A percentile compares a stretch with the other conserved stretches of the same genome.
Evolutionary conservation across 2,113 vertebrate genomes (phyloP).

Genomic region (Pteropus alecto): DNA sequence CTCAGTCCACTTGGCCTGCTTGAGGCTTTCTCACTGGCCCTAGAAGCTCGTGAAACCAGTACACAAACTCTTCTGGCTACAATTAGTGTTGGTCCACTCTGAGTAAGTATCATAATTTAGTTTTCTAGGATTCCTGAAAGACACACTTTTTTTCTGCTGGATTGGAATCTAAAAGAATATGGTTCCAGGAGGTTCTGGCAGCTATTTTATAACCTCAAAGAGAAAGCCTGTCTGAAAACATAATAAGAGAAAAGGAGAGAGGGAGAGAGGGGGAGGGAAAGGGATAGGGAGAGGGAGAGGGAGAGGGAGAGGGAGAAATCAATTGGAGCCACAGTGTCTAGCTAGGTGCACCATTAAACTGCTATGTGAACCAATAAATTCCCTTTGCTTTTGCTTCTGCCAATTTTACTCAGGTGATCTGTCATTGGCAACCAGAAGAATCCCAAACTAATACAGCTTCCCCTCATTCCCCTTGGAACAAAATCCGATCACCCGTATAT

Average conservation of each 20-base stretch:
- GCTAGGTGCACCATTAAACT: not conserved
- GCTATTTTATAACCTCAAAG: not conserved
- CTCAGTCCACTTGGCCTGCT: not conserved
- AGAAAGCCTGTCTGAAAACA: slow-evolving; percentile 7
- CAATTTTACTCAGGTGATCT: not conserved
- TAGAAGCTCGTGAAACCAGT: not conserved
- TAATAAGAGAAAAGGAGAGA: not conserved
- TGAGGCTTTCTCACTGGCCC: not conserved
- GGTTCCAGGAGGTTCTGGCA: not conserved
- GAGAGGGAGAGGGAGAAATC: not conserved
- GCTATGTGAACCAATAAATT: not conserved
- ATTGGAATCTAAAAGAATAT: not conserved
- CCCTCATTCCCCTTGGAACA: not conserved
- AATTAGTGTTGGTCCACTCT: not conserved
- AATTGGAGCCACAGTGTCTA: not conserved
- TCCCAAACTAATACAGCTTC: not conserved
- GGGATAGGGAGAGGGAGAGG: not conserved
- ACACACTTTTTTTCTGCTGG: not conserved
- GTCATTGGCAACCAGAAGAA: not conserved
- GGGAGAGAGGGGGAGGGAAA: not conserved
- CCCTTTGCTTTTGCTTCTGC: not conserved
- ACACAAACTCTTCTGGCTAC: not conserved
- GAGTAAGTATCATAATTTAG: not conserved
- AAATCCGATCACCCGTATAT: not conserved
- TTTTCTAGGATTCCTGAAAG: not conserved